Evolutionary conservation across 2,888 invertebrate genomes (phyloP).

Genomic region (Maniola hyperantus): DNA sequence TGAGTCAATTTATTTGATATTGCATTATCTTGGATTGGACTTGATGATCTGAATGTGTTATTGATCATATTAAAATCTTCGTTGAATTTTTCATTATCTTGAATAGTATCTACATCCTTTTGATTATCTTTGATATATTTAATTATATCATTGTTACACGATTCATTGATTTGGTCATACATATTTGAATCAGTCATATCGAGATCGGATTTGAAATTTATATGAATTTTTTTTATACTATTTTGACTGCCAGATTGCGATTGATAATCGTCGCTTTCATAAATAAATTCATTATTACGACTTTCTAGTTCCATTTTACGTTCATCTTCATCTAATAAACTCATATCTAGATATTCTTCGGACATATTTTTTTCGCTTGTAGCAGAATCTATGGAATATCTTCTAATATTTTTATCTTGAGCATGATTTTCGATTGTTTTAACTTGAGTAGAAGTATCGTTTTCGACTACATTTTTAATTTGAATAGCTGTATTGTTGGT

Average conservation of each 20-base stretch:
- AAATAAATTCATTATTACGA: not conserved
- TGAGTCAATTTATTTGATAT: not conserved
- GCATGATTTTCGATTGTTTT: not conserved
- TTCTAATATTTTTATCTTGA: slow-evolving; percentile 8
- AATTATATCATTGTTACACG: not conserved
- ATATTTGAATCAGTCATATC: slow-evolving; percentile 10
- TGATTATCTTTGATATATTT: not conserved
- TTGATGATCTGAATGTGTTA: not conserved
- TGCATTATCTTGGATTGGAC: not conserved
- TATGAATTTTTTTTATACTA: not conserved
- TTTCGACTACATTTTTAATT: not conserved
- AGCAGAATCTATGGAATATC: slow-evolving; percentile 21
- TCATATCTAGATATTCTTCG: slow-evolving; percentile 34
- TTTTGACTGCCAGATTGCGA: not conserved
- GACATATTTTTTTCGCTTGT: slow-evolving; percentile 31
- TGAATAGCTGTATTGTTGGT: not conserved
- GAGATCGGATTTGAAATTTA: not conserved
- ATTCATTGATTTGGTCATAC: slow-evolving; percentile 1
- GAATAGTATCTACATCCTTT: not conserved
- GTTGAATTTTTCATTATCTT: not conserved
- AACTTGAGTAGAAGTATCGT: not conserved
- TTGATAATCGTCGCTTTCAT: not conserved
- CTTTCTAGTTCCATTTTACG: slow-evolving; percentile 18
- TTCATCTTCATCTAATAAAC: slow-evolving; percentile 41
- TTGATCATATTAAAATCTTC: not conserved